Evolutionary conservation across 1,140 invertebrate genomes (phyloP).

Genomic region (Penaeus chinensis): DNA sequence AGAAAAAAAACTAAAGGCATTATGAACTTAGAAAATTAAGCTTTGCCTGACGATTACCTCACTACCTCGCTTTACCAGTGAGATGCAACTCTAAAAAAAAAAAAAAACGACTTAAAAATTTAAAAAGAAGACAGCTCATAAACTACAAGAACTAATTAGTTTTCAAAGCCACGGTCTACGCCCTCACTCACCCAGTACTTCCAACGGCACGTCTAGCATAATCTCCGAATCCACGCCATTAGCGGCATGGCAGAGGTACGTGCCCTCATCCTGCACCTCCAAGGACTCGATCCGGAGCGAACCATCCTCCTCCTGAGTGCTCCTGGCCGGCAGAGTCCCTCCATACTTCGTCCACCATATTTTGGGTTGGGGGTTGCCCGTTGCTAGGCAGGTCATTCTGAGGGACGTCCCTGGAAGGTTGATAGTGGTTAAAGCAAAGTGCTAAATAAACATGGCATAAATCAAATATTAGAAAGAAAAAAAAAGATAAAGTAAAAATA

Average conservation of each 20-base stretch:
- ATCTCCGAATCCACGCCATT: constrained; percentile 33
- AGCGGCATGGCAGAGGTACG: constrained; percentile 52
- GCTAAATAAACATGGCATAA: neutral
- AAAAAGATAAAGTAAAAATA: too few species aligned
- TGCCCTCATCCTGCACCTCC: constrained; percentile 37
- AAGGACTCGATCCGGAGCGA: constrained; percentile 31
- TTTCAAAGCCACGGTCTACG: too few species aligned
- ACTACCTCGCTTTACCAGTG: too few species aligned
- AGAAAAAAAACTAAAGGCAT: too few species aligned
- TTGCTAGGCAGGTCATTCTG: constrained; percentile 34
- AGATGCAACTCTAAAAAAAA: too few species aligned
- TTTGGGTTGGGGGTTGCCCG: constrained; percentile 36
- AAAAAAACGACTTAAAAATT: too few species aligned
- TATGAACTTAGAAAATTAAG: too few species aligned
- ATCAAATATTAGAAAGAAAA: too few species aligned
- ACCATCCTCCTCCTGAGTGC: constrained; percentile 29
- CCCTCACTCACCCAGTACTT: constrained; percentile 35
- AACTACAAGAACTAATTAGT: too few species aligned
- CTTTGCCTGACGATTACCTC: too few species aligned
- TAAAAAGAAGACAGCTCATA: too few species aligned
- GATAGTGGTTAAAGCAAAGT: neutral
- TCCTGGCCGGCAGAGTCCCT: constrained; percentile 25
- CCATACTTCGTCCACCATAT: constrained; percentile 44
- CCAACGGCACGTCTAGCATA: constrained; percentile 26
- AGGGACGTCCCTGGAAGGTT: constrained; percentile 22